Percentiles rank a stretch among this genome's conserved stretches.
These are phyloP conservation scores for Orthonyx spaldingii DNA, from an alignment of 2,113 vertebrate genomes.

Conservation along the genomic window DNA sequence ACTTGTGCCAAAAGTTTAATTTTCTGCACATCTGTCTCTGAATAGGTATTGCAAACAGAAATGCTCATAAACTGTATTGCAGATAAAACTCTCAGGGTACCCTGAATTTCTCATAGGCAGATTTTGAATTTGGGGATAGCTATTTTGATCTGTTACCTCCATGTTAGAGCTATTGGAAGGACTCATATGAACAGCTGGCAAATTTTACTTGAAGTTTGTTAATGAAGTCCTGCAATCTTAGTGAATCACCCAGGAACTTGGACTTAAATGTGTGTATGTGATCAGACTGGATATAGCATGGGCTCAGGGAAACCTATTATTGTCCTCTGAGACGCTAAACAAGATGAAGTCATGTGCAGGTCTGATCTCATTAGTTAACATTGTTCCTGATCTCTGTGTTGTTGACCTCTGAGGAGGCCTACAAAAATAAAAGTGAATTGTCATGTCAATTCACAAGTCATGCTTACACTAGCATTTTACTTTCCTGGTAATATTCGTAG, in stretches of 20 bases:
- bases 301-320: not conserved
- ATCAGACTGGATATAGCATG: not conserved
- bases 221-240: not conserved
- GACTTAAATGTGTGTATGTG: not conserved
- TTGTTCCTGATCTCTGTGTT: not conserved
- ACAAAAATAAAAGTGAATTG: not conserved
- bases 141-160: not conserved
- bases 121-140: not conserved
- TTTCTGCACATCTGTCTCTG: not conserved
- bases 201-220: not conserved
- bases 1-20: not conserved
- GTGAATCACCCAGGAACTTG: not conserved
- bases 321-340: conserved; percentile 11
- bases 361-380: conserved; percentile 26
- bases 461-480: not conserved
- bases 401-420: not conserved
- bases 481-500: not conserved
- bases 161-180: not conserved
- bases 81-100: too few relatives aligned
- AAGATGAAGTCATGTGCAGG: not conserved
- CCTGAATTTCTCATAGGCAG: not conserved
- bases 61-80: not conserved
- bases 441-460: not conserved
- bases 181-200: fast-evolving
- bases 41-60: not conserved